Evolutionary conservation across 1,140 invertebrate species (phyloP).

Genomic region (honey bee (Apis mellifera)): DNA sequence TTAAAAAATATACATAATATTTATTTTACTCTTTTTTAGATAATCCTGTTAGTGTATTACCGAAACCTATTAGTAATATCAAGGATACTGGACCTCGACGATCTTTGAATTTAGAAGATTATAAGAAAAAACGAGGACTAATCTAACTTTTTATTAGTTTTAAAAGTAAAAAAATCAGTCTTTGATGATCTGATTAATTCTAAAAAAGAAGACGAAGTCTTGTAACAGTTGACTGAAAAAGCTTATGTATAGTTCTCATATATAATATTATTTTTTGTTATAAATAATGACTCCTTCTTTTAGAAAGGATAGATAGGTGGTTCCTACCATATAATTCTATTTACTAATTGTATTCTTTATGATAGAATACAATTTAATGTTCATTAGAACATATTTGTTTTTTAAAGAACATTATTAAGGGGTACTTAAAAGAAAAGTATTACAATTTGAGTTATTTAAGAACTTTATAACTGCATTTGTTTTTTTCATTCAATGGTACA

Average conservation of each 20-base stretch:
- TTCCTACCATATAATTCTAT: constrained; percentile 35
- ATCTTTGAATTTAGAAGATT: constrained; percentile 97
- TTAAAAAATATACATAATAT: neutral
- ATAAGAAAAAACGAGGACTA: constrained; percentile 97
- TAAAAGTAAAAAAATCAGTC: constrained; percentile 34
- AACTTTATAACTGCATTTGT: constrained; percentile 50
- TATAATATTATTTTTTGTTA: constrained; percentile 41
- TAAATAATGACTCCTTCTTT: constrained; percentile 34
- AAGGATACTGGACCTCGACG: constrained; percentile 92
- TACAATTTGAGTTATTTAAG: constrained; percentile 38
- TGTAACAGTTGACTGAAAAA: constrained; percentile 56
- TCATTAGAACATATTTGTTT: constrained; percentile 32
- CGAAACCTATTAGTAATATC: constrained; percentile 87
- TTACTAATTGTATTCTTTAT: constrained; percentile 23
- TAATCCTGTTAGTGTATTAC: constrained; percentile 87
- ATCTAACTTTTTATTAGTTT: constrained; percentile 84
- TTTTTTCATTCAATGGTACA: neutral
- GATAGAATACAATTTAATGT: constrained; percentile 26
- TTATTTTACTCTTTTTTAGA: constrained; percentile 77
- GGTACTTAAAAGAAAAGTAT: constrained; percentile 52
- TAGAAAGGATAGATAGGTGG: constrained; percentile 36
- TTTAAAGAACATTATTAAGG: constrained; percentile 17
- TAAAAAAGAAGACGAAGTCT: constrained; percentile 30
- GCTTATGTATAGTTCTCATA: constrained; percentile 52
- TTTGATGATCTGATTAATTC: constrained; percentile 38